Evolutionary conservation across 2,113 vertebrate genomes (phyloP), one percentile per base, ranked within the genome.

Genomic region (Pelodiscus sinensis): DNA sequence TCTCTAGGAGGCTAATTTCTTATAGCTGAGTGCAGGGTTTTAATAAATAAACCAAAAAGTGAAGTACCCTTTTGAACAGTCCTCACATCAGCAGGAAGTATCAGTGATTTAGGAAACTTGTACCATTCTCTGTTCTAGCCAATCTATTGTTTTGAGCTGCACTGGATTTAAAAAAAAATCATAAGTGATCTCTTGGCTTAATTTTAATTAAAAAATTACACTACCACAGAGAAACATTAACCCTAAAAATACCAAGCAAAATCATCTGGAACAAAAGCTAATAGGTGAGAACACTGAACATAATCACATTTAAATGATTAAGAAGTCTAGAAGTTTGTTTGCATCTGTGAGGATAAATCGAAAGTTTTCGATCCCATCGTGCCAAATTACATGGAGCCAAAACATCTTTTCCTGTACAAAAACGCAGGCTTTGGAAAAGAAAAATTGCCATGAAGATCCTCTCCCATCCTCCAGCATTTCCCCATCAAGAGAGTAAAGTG

Each of bases 11-110:
- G 97, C 97, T 98, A 98, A 98, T 98, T 98, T 98, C 97, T 97
- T 97, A 88, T 62, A 97, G 97, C 94, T 97, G 97, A 98, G 98
- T 98, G 97, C 96, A 97, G 94, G 95, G 97, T 98, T 98, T 98
- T 98, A 98, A 98, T 98, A 98, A 98, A 98, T 97, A 98, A 98
- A 98, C 97, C 97, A 95, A 97, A 98, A 98, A 98, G 96, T 98
- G 98, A 98, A 98, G 98, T 98, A 95, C 96, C 97, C 91, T 97
- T 98, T 97, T 98, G 97, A 98, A 98, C 97, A 98, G 97, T 95
- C 98, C 98, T 98, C 97, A 31, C 97, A 97, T 94, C 98, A 98
- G 98, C 98, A 98, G 98, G 98, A 97, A 97, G 96, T 97, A 97
- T 97, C 97, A 96, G 97, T 97, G 98, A 98, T 97, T 97, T 97